Evolutionary conservation across 2,113 vertebrate genomes (phyloP).

Genomic region (Oncorhynchus tshawytscha): DNA sequence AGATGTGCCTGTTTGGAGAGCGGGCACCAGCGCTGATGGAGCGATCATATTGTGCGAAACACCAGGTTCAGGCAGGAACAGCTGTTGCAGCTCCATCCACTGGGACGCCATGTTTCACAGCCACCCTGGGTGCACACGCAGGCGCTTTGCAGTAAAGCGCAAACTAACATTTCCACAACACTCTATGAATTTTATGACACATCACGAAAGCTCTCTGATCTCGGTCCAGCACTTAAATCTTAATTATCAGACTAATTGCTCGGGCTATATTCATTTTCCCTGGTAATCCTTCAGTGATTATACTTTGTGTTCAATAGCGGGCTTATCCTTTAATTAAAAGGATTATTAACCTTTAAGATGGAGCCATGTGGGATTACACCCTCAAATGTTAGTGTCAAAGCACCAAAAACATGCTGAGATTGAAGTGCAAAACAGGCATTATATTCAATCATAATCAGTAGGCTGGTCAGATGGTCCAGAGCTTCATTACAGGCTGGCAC

Average conservation of each 20-base stretch:
- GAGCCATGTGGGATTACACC: slow-evolving; percentile 81
- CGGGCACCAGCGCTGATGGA: slow-evolving; percentile 81
- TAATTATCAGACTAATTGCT: slow-evolving; percentile 99
- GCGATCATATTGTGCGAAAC: slow-evolving; percentile 96
- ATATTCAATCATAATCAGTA: slow-evolving; percentile 60
- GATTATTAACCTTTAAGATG: slow-evolving; percentile 95
- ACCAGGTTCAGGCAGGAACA: slow-evolving; percentile 89
- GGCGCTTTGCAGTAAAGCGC: slow-evolving; percentile 84
- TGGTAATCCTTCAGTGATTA: slow-evolving; percentile 95
- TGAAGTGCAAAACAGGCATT: slow-evolving; percentile 27
- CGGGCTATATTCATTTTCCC: slow-evolving; percentile 93
- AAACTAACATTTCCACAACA: slow-evolving; percentile 81
- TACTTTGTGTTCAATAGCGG: slow-evolving; percentile 90
- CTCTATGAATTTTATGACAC: slow-evolving; percentile 94
- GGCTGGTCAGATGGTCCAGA: slow-evolving; percentile 39
- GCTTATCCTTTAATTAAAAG: slow-evolving; percentile 97
- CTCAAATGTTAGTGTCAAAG: slow-evolving; percentile 74
- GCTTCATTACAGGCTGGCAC: slow-evolving; percentile 33
- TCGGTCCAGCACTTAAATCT: slow-evolving; percentile 96
- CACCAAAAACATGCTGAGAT: slow-evolving; percentile 43
- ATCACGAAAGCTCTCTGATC: slow-evolving; percentile 90
- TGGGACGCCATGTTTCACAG: slow-evolving; percentile 88
- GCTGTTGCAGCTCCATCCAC: slow-evolving; percentile 91
- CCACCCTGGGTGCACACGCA: slow-evolving; percentile 81
- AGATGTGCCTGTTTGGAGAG: slow-evolving; percentile 86